These are phyloP conservation scores for Philereme vetulata DNA, from an alignment of 2,888 invertebrate species.

Conservation along the genomic window DNA sequence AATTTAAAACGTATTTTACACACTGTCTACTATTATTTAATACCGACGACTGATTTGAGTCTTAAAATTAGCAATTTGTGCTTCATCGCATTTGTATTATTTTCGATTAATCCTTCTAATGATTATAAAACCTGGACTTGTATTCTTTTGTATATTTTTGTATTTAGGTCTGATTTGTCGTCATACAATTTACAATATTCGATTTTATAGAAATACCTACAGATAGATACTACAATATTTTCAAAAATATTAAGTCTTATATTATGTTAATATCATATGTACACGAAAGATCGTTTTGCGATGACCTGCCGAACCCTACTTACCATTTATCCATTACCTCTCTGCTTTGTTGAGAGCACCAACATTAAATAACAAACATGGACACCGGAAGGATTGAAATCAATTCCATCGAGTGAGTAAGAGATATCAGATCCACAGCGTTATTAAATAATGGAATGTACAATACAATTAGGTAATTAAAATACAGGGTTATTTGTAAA, in stretches of 20 bases:
- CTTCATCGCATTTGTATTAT: background rate
- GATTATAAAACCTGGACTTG: background rate
- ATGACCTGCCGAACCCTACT: constrained; percentile 50
- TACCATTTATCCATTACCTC: constrained; percentile 34
- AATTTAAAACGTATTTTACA: constrained; percentile 17
- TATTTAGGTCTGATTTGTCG: constrained; percentile 11
- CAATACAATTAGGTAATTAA: background rate
- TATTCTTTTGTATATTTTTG: background rate
- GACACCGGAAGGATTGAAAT: constrained; percentile 26
- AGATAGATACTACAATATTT: constrained; percentile 66
- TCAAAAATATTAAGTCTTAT: constrained; percentile 75
- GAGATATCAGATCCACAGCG: constrained; percentile 20
- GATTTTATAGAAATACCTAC: constrained; percentile 51
- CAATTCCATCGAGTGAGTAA: constrained; percentile 34
- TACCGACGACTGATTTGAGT: constrained; percentile 1
- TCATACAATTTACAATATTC: constrained; percentile 22
- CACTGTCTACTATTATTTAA: constrained; percentile 13
- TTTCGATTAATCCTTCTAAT: too few relatives aligned
- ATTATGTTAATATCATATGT: constrained; percentile 48
- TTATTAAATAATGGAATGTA: constrained; percentile 17
- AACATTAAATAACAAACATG: constrained; percentile 41
- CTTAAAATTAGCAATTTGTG: constrained; percentile 7
- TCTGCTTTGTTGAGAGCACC: constrained; percentile 52
- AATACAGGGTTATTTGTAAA: too few relatives aligned
- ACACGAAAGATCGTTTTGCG: constrained; percentile 36